Evolutionary conservation across 2,888 invertebrate species (phyloP).

Genomic region (Caenorhabditis plicata): DNA sequence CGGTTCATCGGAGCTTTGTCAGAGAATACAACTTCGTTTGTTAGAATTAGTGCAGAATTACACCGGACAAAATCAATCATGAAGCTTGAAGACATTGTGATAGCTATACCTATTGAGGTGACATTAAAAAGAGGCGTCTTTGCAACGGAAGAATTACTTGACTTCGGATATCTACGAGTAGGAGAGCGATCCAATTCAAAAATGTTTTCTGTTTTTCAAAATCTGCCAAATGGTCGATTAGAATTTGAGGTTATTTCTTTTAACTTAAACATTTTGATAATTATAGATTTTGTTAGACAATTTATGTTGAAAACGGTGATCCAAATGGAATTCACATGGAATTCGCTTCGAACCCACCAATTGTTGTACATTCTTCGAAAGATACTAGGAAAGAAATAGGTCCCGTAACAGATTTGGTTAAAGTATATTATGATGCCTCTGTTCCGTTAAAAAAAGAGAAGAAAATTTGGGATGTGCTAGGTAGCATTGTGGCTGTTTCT

Average conservation of each 20-base stretch:
- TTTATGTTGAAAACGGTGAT: slow-evolving; percentile 54
- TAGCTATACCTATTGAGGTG: slow-evolving; percentile 45
- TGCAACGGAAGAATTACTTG: slow-evolving; percentile 77
- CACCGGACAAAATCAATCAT: neutral
- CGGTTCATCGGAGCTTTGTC: slow-evolving; percentile 30
- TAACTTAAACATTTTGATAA: no score
- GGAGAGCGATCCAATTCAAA: slow-evolving; percentile 74
- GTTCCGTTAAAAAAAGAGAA: no score
- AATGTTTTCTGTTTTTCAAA: slow-evolving; percentile 70
- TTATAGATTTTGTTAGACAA: no score
- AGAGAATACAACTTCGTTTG: slow-evolving; percentile 53
- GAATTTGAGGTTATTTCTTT: no score
- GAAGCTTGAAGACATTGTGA: slow-evolving; percentile 22
- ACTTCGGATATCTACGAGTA: slow-evolving; percentile 77
- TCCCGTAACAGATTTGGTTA: slow-evolving; percentile 49
- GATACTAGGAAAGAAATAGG: slow-evolving; percentile 11
- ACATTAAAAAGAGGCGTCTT: slow-evolving; percentile 74
- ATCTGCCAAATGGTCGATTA: slow-evolving; percentile 75
- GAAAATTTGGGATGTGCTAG: slow-evolving; percentile 46
- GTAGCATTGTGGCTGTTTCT: slow-evolving; percentile 69
- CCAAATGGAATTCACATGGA: slow-evolving; percentile 56
- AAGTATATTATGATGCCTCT: slow-evolving; percentile 51
- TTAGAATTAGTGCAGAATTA: slow-evolving; percentile 37
- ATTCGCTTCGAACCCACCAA: slow-evolving; percentile 59
- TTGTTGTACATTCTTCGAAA: slow-evolving; percentile 42